Base-by-base conservation (phyloP, 2,888 invertebrate species). In the Pristionchus fissidentatus region DNA sequence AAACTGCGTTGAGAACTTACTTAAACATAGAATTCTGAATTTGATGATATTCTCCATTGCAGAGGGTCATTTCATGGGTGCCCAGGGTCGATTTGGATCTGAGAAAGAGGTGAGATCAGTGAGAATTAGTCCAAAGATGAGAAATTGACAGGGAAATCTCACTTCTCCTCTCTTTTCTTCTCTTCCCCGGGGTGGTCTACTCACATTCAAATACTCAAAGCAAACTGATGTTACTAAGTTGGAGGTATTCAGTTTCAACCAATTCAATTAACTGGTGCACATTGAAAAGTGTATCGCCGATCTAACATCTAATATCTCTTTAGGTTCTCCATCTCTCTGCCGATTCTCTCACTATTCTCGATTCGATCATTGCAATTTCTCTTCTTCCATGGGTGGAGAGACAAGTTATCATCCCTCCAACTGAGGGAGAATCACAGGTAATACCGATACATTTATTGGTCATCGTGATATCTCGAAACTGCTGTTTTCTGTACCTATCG, bases 31-130 rank as follows among this genome's bases (percentile, higher is more conserved):
- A n/a, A n/a, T n/a, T n/a, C n/a, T n/a, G n/a, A n/a, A n/a, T n/a
- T 15, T 49, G 19, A 15, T 49, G 49, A 15, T 15, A 15, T 46
- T 13, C 4, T 15, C 35, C 15, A 26, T 79, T 55, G 3, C 35
- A 79, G 79, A 32, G 26, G 79, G 79, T n/a, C 8, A 3, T 26
- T 79, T 79, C 57, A 79, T 79, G 79, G 79, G 79, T 55, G 79
- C 79, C 15, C 79, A 79, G n/a, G 79, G 79, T 2, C 32, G 79
- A 32, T 79, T 79, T 35, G 79, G 79, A 55, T 75, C 75, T 2
- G 75, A 75, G 43, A 75, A 75, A 75, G 46, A 75, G 75, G 75
- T 46, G 26, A 8, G 32, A 26, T 5, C 13, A 66, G 2, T 8
- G 10, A 10, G 15, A 35, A 4, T 29, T 29, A 26, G 29, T 5